Percentiles rank a stretch among this genome's conserved stretches.
phyloP scores from a whole-genome alignment of 1,140 invertebrate species.

The Himalopsyche phryganea region DNA sequence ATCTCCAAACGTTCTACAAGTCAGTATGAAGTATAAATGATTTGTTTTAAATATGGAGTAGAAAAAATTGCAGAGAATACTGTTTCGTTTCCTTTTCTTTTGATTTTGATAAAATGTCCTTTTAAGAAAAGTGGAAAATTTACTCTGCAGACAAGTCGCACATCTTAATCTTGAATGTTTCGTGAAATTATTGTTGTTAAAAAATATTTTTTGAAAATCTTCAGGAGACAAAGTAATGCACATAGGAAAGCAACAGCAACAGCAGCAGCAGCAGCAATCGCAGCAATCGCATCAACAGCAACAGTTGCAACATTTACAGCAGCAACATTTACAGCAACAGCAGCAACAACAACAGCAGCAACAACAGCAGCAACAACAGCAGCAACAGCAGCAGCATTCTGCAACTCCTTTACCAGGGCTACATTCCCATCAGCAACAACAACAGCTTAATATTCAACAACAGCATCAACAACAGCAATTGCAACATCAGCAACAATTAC shows the following conservation, averaged over 20 bases:
- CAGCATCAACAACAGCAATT: constrained; percentile 39
- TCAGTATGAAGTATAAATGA: constrained; percentile 42
- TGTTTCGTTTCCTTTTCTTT: neutral
- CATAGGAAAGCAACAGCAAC: constrained; percentile 2
- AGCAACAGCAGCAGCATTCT: constrained; percentile 36
- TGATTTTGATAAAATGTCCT: neutral
- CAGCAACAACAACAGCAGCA: constrained; percentile 34
- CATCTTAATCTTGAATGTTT: no score
- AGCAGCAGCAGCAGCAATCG: constrained; percentile 22
- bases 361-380: constrained; percentile 37
- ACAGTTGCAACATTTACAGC: neutral
- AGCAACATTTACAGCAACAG: constrained; percentile 21
- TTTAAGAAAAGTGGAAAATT: neutral
- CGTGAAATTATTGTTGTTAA: no score
- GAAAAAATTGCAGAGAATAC: constrained; percentile 34
- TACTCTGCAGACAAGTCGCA: no score
- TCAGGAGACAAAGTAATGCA: constrained; percentile 14
- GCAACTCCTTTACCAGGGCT: constrained; percentile 28
- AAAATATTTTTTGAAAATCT: no score
- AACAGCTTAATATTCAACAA: constrained; percentile 13
- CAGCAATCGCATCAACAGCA: constrained; percentile 27
- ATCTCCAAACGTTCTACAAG: constrained; percentile 47
- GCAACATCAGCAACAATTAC: constrained; percentile 36
- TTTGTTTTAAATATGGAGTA: constrained; percentile 49
- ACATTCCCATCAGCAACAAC: constrained; percentile 35